These are phyloP conservation scores for Lipophrys pholis DNA, from an alignment of 2,113 vertebrate genomes.

Conservation along the genomic window DNA sequence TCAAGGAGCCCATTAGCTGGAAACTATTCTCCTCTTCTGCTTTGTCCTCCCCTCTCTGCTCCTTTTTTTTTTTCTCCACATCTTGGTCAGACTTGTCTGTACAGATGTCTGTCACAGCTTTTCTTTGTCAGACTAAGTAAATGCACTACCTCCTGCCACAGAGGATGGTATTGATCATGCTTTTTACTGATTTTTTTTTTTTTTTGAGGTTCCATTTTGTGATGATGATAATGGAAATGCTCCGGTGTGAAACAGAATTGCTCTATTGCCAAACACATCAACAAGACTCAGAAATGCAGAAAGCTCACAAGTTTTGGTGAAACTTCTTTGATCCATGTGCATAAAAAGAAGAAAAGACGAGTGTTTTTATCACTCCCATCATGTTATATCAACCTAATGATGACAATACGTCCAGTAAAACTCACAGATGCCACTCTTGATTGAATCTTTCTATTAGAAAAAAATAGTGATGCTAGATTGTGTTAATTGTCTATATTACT, in stretches of 20 bases:
- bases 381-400: not conserved
- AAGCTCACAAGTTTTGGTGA: not conserved
- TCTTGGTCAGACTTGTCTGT: conserved; percentile 44
- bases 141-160: conserved; percentile 40
- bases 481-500: too few species aligned
- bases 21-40: conserved; percentile 53
- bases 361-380: not conserved
- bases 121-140: conserved; percentile 56
- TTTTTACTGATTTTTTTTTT: conserved; percentile 8
- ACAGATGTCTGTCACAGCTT: conserved; percentile 30
- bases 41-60: conserved; percentile 33
- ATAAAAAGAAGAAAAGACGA: not conserved
- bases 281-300: conserved; percentile 8
- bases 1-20: conserved; percentile 70
- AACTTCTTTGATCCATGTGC: conserved; percentile 10
- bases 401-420: not conserved
- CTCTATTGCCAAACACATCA: conserved; percentile 23
- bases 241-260: conserved; percentile 5
- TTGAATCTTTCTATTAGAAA: too few species aligned
- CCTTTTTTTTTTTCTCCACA: conserved; percentile 2
- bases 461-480: too few species aligned
- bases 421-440: too few species aligned
- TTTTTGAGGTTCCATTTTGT: conserved; percentile 28
- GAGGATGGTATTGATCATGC: conserved; percentile 24
- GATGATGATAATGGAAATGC: conserved; percentile 38